Conservation (phyloP, 2,888 invertebrate species). For the Epicampocera succincta region DNA sequence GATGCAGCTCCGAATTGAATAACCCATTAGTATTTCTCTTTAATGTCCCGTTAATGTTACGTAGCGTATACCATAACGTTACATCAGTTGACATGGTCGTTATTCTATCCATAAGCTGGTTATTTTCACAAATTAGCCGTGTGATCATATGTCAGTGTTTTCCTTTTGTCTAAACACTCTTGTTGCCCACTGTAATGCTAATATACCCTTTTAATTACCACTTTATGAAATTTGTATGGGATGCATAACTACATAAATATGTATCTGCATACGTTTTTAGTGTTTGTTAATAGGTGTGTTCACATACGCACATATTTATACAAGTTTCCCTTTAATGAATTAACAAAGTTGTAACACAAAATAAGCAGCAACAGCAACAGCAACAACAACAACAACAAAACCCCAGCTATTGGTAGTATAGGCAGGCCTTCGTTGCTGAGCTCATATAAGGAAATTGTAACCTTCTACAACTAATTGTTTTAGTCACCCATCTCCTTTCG, state of each 20-base stretch:
- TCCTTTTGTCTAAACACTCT: background rate
- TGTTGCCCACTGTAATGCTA: background rate
- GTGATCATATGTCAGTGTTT: too few species aligned
- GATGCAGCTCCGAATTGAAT: too few species aligned
- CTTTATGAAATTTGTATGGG: background rate
- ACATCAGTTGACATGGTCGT: too few species aligned
- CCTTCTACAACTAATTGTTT: slow-evolving; percentile 46
- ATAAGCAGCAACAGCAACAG: slow-evolving; percentile 3
- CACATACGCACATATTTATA: slow-evolving; percentile 20
- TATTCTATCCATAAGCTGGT: too few species aligned
- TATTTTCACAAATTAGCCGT: too few species aligned
- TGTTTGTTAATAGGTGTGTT: slow-evolving; percentile 32
- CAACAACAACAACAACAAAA: slow-evolving; percentile 1
- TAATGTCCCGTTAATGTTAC: too few species aligned
- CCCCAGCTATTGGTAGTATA: slow-evolving; percentile 29
- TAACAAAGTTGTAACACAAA: slow-evolving; percentile 58
- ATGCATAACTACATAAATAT: background rate
- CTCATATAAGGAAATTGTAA: slow-evolving; percentile 56
- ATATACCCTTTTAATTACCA: background rate
- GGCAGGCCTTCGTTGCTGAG: background rate
- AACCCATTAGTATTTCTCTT: too few species aligned
- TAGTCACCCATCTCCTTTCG: background rate
- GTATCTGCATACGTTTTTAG: background rate
- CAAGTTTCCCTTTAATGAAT: slow-evolving; percentile 52
- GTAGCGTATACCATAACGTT: too few species aligned